Evolutionary conservation across 1,140 invertebrate species (phyloP).

Genomic region (Lepidurus packardi): DNA sequence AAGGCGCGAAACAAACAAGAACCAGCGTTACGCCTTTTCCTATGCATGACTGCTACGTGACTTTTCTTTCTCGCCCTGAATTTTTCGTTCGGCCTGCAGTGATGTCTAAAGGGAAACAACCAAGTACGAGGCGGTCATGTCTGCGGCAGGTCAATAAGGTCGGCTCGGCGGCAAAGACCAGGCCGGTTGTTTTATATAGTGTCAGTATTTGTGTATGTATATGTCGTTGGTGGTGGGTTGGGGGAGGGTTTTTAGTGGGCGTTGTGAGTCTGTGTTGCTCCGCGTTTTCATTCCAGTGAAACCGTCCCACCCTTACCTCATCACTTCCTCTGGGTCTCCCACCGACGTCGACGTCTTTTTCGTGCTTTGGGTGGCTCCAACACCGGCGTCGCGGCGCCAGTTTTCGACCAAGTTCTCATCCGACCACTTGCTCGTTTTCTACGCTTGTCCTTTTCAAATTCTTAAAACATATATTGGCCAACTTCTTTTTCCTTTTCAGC

Average conservation of each 20-base stretch:
- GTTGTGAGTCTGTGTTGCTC: not conserved
- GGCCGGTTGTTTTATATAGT: not conserved
- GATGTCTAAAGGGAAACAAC: not conserved
- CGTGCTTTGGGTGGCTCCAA: conserved; percentile 23
- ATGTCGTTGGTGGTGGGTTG: conserved; percentile 1
- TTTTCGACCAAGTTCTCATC: conserved; percentile 24
- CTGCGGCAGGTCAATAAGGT: not conserved
- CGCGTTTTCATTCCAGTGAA: not conserved
- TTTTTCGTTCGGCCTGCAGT: not conserved
- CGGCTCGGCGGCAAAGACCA: not conserved
- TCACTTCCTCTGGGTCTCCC: conserved; percentile 9
- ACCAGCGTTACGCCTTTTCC: not conserved
- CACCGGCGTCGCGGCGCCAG: conserved; percentile 27
- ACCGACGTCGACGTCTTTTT: conserved; percentile 20
- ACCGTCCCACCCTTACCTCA: not conserved
- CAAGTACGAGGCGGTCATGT: not conserved
- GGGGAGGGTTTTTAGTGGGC: not conserved
- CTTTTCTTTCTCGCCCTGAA: not conserved
- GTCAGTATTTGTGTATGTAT: conserved; percentile 27
- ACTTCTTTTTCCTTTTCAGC: not conserved
- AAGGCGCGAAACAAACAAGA: not conserved
- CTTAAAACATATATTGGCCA: not conserved
- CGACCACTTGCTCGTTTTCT: conserved; percentile 9
- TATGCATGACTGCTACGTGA: not conserved
- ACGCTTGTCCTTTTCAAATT: not conserved